Evolutionary conservation across 2,113 vertebrate species (phyloP).

Genomic region (Xenus cinereus): DNA sequence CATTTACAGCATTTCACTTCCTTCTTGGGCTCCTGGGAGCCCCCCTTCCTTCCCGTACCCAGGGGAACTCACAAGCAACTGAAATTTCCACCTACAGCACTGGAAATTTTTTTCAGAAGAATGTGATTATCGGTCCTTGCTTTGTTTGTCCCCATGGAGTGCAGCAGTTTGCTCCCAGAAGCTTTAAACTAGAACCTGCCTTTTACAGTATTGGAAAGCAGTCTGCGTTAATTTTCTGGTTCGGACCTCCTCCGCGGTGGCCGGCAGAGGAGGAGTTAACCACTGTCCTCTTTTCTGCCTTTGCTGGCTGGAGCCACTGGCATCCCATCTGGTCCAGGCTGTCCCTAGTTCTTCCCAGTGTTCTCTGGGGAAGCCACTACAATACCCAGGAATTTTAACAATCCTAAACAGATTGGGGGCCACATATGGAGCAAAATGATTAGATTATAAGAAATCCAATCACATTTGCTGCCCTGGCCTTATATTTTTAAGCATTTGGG

Average conservation of each 20-base stretch:
- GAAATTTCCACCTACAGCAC: not conserved
- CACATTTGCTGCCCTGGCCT: slow-evolving; percentile 17
- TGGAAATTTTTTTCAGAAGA: not conserved
- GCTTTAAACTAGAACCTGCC: not conserved
- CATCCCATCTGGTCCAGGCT: slow-evolving; percentile 67
- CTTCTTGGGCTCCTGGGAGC: not conserved
- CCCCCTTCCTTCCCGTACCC: not conserved
- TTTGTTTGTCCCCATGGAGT: not conserved
- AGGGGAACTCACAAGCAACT: not conserved
- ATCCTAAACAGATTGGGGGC: slow-evolving; percentile 68
- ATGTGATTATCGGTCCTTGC: fast-evolving
- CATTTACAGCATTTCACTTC: not conserved
- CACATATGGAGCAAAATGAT: slow-evolving; percentile 62
- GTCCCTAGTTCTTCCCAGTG: not conserved
- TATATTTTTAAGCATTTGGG: slow-evolving; percentile 31
- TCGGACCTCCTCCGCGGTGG: not conserved
- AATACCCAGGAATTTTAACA: slow-evolving; percentile 70
- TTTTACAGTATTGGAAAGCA: not conserved
- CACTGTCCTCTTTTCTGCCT: slow-evolving; percentile 44
- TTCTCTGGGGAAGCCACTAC: slow-evolving; percentile 57
- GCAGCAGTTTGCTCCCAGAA: not conserved
- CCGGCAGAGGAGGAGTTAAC: slow-evolving; percentile 54
- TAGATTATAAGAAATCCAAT: slow-evolving; percentile 65
- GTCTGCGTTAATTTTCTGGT: not conserved
- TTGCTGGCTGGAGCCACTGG: slow-evolving; percentile 36